Percentiles rank a stretch among this genome's conserved stretches.
Evolutionary conservation across 2,113 vertebrate species (phyloP).

Genomic region (Microtus montanus): DNA sequence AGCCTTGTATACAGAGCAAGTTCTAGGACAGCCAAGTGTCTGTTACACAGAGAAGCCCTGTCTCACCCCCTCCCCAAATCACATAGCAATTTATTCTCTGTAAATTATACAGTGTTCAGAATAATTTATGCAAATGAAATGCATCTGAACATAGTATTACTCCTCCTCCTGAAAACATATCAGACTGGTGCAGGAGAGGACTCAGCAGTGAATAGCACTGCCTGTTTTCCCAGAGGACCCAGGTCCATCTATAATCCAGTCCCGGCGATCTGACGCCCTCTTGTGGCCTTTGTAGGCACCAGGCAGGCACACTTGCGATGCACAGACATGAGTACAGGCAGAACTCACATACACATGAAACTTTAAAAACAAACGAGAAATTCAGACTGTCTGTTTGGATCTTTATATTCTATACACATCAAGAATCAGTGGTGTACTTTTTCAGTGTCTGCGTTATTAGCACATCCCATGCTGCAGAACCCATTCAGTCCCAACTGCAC

Average conservation of each 20-base stretch:
- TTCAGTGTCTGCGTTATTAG: not conserved
- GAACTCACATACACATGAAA: not conserved
- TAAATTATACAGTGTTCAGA: constrained; percentile 6
- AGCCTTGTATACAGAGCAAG: not conserved
- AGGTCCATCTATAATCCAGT: not conserved
- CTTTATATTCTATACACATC: not conserved
- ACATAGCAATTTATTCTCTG: not conserved
- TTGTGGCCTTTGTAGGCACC: not conserved
- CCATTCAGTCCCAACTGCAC: not conserved
- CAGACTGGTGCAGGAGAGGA: not conserved
- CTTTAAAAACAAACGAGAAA: not conserved
- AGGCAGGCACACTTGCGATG: not conserved
- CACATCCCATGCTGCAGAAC: not conserved
- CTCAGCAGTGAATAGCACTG: not conserved
- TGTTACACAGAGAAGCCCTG: not conserved
- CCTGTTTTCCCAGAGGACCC: not conserved
- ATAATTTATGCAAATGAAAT: not conserved
- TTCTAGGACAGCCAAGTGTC: not conserved
- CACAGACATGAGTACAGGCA: not conserved
- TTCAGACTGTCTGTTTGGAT: not conserved
- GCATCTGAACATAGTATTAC: not conserved
- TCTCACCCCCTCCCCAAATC: not conserved
- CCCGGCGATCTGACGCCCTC: not conserved
- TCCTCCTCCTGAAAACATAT: not conserved
- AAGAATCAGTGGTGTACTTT: not conserved